Conservation (phyloP, 2,888 invertebrate species). For the Caenorhabditis angaria region DNA sequence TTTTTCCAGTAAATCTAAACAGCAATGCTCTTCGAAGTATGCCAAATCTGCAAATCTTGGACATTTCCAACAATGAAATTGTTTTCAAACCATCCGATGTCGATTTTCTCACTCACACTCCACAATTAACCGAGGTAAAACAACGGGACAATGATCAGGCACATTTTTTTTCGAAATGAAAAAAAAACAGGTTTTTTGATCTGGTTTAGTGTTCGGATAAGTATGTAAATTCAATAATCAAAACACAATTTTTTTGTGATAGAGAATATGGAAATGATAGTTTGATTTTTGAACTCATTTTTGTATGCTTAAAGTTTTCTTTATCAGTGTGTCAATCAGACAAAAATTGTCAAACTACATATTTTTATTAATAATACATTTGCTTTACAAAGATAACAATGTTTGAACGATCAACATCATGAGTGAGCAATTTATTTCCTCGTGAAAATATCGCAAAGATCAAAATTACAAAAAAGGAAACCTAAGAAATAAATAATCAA, state of each 20-base stretch:
- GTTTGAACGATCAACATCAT: not conserved
- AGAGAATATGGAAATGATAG: not conserved
- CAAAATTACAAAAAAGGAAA: not conserved
- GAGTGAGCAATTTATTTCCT: too few relatives aligned
- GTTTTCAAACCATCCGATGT: conserved; percentile 64
- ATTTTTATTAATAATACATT: not conserved
- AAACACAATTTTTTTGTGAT: too few relatives aligned
- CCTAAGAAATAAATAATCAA: not conserved
- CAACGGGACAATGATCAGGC: too few relatives aligned
- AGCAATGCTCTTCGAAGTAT: conserved; percentile 61
- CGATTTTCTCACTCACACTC: conserved; percentile 67
- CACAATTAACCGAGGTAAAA: conserved; percentile 63
- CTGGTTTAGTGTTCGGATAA: too few relatives aligned
- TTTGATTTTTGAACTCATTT: too few relatives aligned
- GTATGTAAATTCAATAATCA: too few relatives aligned
- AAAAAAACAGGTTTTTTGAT: too few relatives aligned
- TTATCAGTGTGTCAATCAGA: not conserved
- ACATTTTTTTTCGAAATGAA: too few relatives aligned
- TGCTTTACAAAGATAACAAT: not conserved
- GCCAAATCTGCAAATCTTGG: conserved; percentile 65
- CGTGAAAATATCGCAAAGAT: not conserved
- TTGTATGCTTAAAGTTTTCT: too few relatives aligned
- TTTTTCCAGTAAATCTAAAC: conserved; percentile 61
- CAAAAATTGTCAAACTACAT: not conserved
- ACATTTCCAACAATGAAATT: conserved; percentile 68